These are phyloP conservation scores for Selenia dentaria DNA, from an alignment of 2,888 invertebrate genomes.

Conservation along the genomic window DNA sequence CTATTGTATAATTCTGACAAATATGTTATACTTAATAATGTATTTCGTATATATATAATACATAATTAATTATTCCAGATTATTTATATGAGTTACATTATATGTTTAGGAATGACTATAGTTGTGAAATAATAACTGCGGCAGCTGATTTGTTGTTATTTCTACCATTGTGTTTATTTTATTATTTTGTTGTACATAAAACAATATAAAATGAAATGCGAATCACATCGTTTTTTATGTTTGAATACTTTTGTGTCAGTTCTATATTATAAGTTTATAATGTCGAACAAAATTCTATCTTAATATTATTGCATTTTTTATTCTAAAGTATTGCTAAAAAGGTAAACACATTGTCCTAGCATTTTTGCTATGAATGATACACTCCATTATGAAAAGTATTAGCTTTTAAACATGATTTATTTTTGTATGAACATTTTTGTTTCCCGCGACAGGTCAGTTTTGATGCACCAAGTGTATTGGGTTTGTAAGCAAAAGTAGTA, in stretches of 20 bases:
- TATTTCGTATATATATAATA: too few species aligned
- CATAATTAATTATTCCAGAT: too few species aligned
- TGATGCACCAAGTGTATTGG: constrained; percentile 62
- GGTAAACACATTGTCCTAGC: constrained; percentile 26
- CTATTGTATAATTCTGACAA: too few species aligned
- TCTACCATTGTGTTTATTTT: constrained; percentile 45
- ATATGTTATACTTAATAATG: too few species aligned
- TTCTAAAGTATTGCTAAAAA: constrained; percentile 6
- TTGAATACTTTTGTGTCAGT: constrained; percentile 34
- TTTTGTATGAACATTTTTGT: constrained; percentile 67
- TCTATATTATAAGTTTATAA: constrained; percentile 8
- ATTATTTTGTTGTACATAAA: constrained; percentile 24
- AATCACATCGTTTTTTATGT: constrained; percentile 49
- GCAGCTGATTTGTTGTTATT: constrained; percentile 61
- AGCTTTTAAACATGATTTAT: constrained; percentile 63
- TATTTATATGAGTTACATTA: too few species aligned
- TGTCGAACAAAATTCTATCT: constrained; percentile 21
- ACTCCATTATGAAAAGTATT: constrained; percentile 62
- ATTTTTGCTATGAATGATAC: constrained; percentile 32
- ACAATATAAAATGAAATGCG: constrained; percentile 53
- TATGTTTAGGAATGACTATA: too few species aligned
- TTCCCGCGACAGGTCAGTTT: constrained; percentile 46
- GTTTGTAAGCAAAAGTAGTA: constrained; percentile 56
- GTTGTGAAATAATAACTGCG: constrained; percentile 49
- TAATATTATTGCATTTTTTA: constrained; percentile 8